phyloP scores from a whole-genome alignment of 2,113 vertebrate species.

The Hymenochirus boettgeri region DNA sequence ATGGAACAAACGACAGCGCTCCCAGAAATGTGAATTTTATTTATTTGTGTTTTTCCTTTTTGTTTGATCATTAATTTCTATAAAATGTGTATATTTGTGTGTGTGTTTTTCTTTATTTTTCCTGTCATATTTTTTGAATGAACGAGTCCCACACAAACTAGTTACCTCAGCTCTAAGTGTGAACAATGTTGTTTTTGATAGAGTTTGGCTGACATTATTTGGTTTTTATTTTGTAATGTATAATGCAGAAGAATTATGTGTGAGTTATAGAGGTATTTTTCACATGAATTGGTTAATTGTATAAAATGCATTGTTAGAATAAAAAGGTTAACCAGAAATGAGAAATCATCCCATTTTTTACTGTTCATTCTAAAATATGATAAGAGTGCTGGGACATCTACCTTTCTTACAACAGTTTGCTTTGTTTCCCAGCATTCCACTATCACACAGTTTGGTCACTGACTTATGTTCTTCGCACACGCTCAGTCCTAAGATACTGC shows the following conservation, averaged over 20 bases:
- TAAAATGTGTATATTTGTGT: slow-evolving; percentile 11
- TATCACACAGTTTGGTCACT: too few relatives aligned
- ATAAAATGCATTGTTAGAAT: slow-evolving; percentile 21
- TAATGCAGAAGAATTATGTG: slow-evolving; percentile 1
- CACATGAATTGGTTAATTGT: slow-evolving; percentile 8
- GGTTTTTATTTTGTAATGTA: slow-evolving; percentile 5
- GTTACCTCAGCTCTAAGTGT: slow-evolving; percentile 23
- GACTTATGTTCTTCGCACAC: too few relatives aligned
- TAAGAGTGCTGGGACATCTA: too few relatives aligned
- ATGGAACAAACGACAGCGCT: not conserved
- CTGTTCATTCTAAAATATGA: too few relatives aligned
- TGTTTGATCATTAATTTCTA: not conserved
- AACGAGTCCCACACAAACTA: slow-evolving; percentile 19
- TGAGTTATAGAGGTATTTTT: slow-evolving; percentile 4
- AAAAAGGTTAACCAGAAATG: slow-evolving; percentile 5
- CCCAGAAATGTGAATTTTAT: slow-evolving; percentile 37
- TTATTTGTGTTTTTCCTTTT: slow-evolving; percentile 30
- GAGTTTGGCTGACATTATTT: not conserved
- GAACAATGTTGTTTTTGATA: not conserved
- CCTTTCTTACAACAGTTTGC: too few relatives aligned
- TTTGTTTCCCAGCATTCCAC: too few relatives aligned
- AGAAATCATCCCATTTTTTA: too few relatives aligned
- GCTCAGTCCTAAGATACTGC: too few relatives aligned
- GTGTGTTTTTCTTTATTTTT: not conserved
- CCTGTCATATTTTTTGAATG: not conserved